A percentile compares a stretch with the other conserved stretches of the same genome.
These are phyloP conservation scores for Pyrrhosoma nymphula DNA, from an alignment of 2,888 invertebrate genomes.

Conservation along the genomic window DNA sequence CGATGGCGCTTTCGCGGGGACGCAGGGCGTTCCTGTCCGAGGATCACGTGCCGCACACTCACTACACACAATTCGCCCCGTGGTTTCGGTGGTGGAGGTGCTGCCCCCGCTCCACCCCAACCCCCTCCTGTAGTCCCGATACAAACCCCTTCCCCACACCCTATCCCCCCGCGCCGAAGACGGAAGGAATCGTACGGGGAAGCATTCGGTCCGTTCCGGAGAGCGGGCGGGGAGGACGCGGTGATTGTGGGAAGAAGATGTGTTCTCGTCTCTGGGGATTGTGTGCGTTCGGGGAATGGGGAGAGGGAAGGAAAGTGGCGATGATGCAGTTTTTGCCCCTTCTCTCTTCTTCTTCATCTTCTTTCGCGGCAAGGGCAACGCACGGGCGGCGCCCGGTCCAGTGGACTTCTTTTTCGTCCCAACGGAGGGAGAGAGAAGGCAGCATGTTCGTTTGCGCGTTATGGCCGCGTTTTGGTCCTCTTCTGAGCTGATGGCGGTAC, in stretches of 20 bases:
- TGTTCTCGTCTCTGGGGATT: neutral
- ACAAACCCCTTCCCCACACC: neutral
- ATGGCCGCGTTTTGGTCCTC: neutral
- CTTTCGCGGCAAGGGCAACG: slow-evolving; percentile 5
- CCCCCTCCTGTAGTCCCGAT: neutral
- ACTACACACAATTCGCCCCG: neutral
- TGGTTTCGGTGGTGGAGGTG: neutral
- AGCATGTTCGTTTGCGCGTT: neutral
- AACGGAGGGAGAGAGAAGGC: neutral
- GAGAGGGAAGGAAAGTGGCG: neutral
- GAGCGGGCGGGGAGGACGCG: neutral
- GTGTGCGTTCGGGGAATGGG: neutral
- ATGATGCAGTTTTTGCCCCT: neutral
- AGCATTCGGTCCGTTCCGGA: slow-evolving; percentile 2
- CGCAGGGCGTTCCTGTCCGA: neutral
- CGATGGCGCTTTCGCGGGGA: slow-evolving; percentile 6
- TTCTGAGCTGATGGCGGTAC: too few relatives aligned
- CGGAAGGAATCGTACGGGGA: slow-evolving; percentile 30
- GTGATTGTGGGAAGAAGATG: neutral
- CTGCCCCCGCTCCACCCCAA: neutral
- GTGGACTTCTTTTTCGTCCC: neutral
- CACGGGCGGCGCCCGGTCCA: slow-evolving; percentile 6
- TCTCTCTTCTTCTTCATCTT: neutral
- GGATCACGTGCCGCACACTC: neutral
- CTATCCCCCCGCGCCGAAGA: neutral